Conservation (phyloP, 2,113 vertebrate species). For the Cyphomyrus discorhynchus region DNA sequence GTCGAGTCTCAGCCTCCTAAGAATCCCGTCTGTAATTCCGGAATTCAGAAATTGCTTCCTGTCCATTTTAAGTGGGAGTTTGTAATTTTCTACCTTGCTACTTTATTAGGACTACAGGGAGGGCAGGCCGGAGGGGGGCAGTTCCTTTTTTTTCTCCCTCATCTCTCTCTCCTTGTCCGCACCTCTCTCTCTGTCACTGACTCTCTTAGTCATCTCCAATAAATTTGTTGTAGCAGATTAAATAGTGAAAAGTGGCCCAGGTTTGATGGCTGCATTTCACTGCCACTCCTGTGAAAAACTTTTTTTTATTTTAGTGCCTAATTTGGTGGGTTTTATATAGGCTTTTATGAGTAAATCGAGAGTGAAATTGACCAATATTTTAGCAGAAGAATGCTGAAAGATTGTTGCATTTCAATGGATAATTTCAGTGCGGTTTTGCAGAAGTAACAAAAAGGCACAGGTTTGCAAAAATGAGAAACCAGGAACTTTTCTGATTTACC, state of each 20-base stretch:
- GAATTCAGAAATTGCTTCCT: constrained; percentile 37
- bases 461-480: neutral
- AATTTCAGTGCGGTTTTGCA: neutral
- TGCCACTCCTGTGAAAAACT: neutral
- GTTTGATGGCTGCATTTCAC: neutral
- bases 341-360: neutral
- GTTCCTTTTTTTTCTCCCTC: neutral
- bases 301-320: neutral
- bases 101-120: constrained; percentile 15
- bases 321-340: neutral
- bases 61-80: constrained; percentile 21
- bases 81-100: constrained; percentile 14
- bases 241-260: neutral
- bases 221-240: neutral
- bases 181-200: neutral
- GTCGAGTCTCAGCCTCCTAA: neutral
- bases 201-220: neutral
- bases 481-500: neutral
- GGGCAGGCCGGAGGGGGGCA: neutral
- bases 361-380: neutral
- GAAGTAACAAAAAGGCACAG: neutral
- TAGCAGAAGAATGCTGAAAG: neutral
- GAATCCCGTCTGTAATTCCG: constrained; percentile 19
- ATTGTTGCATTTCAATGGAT: neutral
- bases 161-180: neutral